Conservation (phyloP, 2,113 vertebrate species). For the Podilymbus podiceps region DNA sequence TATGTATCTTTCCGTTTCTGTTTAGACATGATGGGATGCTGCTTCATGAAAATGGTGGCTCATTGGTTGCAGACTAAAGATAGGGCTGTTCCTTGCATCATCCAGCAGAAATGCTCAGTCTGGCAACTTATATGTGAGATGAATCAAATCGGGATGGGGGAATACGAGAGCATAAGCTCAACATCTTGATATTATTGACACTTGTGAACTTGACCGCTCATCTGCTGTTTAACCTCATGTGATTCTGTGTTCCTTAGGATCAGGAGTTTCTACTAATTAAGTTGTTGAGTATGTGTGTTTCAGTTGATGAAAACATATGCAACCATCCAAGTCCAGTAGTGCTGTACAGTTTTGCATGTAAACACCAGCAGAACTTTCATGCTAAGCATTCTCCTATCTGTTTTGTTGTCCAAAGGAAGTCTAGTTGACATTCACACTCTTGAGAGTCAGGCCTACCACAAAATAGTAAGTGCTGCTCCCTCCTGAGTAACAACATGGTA, state of each 20-base stretch:
- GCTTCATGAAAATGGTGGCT: neutral
- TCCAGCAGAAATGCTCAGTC: neutral
- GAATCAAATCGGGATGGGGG: neutral
- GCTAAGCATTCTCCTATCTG: neutral
- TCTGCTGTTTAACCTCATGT: neutral
- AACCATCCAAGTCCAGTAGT: neutral
- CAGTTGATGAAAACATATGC: neutral
- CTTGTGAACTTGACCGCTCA: neutral
- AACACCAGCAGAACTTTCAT: neutral
- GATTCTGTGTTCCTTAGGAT: neutral
- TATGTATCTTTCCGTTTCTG: accelerated
- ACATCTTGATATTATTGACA: neutral
- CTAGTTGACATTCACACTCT: neutral
- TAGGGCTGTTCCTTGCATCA: neutral
- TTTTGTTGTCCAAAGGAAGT: neutral
- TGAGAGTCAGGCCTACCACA: neutral
- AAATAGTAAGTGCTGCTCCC: neutral
- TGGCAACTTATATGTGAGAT: neutral
- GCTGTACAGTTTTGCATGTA: neutral
- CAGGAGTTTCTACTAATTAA: neutral
- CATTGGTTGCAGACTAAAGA: neutral
- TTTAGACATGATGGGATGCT: accelerated
- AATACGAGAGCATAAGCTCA: neutral
- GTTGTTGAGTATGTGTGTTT: neutral
- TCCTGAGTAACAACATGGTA: neutral